phyloP scores from a whole-genome alignment of 1,140 invertebrate genomes.

The Tenebrio molitor region DNA sequence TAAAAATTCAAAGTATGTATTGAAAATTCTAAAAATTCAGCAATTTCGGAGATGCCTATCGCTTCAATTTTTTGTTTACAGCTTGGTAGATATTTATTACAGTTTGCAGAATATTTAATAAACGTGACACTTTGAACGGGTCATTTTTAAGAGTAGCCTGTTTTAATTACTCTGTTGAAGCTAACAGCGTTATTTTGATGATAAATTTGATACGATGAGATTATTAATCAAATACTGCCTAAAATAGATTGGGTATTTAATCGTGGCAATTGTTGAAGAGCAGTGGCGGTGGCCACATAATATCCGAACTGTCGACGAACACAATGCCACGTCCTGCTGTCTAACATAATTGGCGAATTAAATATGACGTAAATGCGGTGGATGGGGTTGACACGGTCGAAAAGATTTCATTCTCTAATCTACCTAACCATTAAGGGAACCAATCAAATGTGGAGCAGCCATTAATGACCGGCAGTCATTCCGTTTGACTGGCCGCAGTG shows the following conservation, averaged over 20 bases:
- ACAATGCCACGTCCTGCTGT: background rate
- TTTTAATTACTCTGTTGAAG: too few species aligned
- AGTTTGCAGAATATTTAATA: too few species aligned
- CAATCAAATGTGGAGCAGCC: slow-evolving; percentile 35
- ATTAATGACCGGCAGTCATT: slow-evolving; percentile 31
- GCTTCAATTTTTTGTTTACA: too few species aligned
- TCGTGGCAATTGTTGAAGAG: background rate
- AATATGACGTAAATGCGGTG: slow-evolving; percentile 3
- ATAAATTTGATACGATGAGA: too few species aligned
- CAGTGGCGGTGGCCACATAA: background rate
- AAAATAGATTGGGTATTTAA: background rate
- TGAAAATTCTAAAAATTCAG: too few species aligned
- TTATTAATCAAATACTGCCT: too few species aligned
- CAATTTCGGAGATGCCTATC: too few species aligned
- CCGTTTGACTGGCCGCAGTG: slow-evolving; percentile 21
- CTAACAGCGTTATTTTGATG: too few species aligned
- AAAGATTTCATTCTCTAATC: slow-evolving; percentile 22
- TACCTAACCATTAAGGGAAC: slow-evolving; percentile 29
- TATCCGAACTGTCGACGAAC: slow-evolving; percentile 1
- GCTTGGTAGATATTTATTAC: too few species aligned
- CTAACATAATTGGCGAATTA: slow-evolving; percentile 19
- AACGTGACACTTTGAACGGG: too few species aligned
- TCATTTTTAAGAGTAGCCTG: too few species aligned
- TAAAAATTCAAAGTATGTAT: background rate
- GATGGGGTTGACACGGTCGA: slow-evolving; percentile 26